Percentiles rank a stretch among this genome's conserved stretches.
Conservation (phyloP, 2,888 invertebrate species). For the Tiliacea citrago region DNA sequence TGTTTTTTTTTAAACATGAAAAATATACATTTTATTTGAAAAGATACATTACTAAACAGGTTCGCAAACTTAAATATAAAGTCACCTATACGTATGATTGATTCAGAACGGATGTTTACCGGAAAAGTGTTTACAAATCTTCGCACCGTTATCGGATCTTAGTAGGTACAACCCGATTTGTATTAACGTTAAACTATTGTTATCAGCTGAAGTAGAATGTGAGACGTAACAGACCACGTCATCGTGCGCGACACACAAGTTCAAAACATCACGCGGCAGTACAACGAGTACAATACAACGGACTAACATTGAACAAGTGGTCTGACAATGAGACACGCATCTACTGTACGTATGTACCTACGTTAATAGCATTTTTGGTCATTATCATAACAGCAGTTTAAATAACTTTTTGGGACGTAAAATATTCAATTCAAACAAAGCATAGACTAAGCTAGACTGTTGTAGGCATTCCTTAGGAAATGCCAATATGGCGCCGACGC, state of each 20-base stretch:
- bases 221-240: conserved; percentile 56
- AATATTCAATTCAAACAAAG: conserved; percentile 27
- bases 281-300: conserved; percentile 54
- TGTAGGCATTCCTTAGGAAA: conserved; percentile 71
- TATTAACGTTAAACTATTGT: conserved; percentile 37
- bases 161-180: conserved; percentile 24
- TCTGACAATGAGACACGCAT: conserved; percentile 54
- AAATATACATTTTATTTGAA: not conserved
- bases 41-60: not conserved
- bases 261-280: conserved; percentile 57
- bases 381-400: conserved; percentile 17
- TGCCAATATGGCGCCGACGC: conserved; percentile 66
- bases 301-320: conserved; percentile 68
- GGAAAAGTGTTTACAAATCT: conserved; percentile 26
- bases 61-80: not conserved
- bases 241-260: conserved; percentile 35
- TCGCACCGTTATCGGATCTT: conserved; percentile 50
- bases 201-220: conserved; percentile 43
- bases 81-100: not conserved
- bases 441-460: conserved; percentile 13
- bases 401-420: not conserved
- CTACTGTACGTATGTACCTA: conserved; percentile 41
- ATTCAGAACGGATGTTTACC: conserved; percentile 58
- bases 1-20: no score
- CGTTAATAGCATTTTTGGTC: conserved; percentile 17